These are phyloP conservation scores for Paramacrobiotus metropolitanus DNA, from an alignment of 1,140 invertebrate species.

Conservation along the genomic window DNA sequence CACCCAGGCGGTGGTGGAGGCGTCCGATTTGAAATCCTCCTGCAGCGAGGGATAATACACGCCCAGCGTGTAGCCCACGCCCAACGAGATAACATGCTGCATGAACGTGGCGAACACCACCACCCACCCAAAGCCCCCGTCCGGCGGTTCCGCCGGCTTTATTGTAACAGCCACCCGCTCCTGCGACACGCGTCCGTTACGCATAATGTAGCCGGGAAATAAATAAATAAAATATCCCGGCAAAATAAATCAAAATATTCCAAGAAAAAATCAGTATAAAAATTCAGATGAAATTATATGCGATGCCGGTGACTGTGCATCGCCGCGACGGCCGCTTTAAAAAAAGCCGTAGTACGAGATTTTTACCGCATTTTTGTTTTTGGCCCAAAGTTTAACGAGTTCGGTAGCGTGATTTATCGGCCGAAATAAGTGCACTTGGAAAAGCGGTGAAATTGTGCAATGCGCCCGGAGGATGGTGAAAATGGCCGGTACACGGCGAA, in stretches of 20 bases:
- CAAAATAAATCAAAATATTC: background rate
- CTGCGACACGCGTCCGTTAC: too few relatives aligned
- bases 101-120: conserved; percentile 72
- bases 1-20: conserved; percentile 58
- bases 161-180: too few relatives aligned
- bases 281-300: background rate
- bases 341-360: too few relatives aligned
- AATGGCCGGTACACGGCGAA: too few relatives aligned
- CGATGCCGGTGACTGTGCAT: background rate
- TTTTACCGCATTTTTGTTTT: too few relatives aligned
- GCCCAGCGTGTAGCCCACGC: conserved; percentile 40
- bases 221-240: background rate
- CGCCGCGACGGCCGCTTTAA: too few relatives aligned
- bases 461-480: too few relatives aligned
- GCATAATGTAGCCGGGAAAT: too few relatives aligned
- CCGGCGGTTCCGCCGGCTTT: conserved; percentile 18
- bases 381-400: too few relatives aligned
- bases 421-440: too few relatives aligned
- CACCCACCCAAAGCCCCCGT: conserved; percentile 66
- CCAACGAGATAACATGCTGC: conserved; percentile 51
- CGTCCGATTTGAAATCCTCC: conserved; percentile 47
- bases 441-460: too few relatives aligned
- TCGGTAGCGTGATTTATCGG: too few relatives aligned
- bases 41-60: conserved; percentile 56
- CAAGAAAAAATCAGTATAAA: background rate